Conservation (phyloP, 2,888 invertebrate genomes). For the Aporophyla nigra region DNA sequence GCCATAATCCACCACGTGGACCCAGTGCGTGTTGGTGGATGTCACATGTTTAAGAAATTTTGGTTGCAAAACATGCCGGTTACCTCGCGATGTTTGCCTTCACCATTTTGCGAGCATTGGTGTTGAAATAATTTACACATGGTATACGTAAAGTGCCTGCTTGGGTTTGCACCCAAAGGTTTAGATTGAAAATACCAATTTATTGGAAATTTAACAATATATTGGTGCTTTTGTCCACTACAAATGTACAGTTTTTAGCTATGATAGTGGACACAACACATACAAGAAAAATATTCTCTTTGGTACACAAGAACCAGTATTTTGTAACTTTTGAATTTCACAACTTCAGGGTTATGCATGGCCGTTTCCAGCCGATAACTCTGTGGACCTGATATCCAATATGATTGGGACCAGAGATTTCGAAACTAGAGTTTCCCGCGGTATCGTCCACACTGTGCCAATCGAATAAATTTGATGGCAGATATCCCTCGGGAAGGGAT, state of each 20-base stretch:
- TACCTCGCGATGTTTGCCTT: too few relatives aligned
- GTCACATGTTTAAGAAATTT: too few relatives aligned
- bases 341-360: not conserved
- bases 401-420: conserved; percentile 28
- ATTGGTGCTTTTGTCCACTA: not conserved
- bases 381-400: conserved; percentile 19
- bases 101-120: too few relatives aligned
- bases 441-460: conserved; percentile 29
- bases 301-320: not conserved
- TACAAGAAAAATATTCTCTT: too few relatives aligned
- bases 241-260: not conserved
- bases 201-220: not conserved
- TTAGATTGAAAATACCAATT: not conserved
- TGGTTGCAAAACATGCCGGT: too few relatives aligned
- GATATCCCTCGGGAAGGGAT: conserved; percentile 37
- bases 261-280: not conserved
- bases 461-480: conserved; percentile 54
- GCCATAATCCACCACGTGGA: too few relatives aligned
- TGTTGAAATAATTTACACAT: too few relatives aligned
- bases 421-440: conserved; percentile 14
- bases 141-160: too few relatives aligned
- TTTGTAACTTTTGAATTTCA: not conserved
- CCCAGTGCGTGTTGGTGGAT: too few relatives aligned
- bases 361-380: conserved; percentile 24
- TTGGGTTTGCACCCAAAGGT: too few relatives aligned